Conservation (phyloP, 2,113 vertebrate species). For the Tylochromis polylepis region DNA sequence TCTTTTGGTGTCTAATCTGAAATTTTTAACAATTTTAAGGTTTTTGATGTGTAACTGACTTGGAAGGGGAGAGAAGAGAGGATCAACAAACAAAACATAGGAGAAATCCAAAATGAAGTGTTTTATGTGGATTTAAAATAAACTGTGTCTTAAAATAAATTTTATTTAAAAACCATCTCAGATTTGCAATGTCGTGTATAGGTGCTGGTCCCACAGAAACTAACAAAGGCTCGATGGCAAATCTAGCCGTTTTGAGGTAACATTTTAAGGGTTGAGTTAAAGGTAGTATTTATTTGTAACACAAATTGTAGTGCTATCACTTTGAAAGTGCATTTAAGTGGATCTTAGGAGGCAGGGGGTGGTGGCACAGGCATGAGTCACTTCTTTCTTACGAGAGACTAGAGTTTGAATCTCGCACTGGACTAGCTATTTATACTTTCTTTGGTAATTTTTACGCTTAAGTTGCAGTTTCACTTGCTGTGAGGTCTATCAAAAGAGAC, state of each 20-base stretch:
- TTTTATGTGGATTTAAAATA: background rate
- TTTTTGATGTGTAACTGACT: background rate
- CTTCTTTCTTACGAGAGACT: background rate
- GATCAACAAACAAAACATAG: background rate
- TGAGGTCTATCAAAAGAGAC: background rate
- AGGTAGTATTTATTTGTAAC: background rate
- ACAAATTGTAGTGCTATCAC: background rate
- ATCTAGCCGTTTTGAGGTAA: background rate
- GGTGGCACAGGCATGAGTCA: background rate
- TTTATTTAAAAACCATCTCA: background rate
- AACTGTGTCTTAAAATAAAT: background rate
- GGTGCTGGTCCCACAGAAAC: background rate
- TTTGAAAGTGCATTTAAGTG: background rate
- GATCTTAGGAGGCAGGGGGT: background rate
- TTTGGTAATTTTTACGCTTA: background rate
- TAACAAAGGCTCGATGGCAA: background rate
- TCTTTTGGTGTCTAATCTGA: background rate
- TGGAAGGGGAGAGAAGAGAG: background rate
- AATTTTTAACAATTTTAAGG: background rate
- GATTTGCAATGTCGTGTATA: background rate
- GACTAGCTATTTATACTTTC: background rate
- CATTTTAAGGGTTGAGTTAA: background rate
- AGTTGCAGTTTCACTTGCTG: background rate
- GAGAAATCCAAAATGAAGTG: background rate
- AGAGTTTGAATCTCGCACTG: background rate